A percentile compares a stretch with the other conserved stretches of the same genome.
Evolutionary conservation across 1,140 invertebrate species (phyloP).

Genomic region (Lepidostoma basale): DNA sequence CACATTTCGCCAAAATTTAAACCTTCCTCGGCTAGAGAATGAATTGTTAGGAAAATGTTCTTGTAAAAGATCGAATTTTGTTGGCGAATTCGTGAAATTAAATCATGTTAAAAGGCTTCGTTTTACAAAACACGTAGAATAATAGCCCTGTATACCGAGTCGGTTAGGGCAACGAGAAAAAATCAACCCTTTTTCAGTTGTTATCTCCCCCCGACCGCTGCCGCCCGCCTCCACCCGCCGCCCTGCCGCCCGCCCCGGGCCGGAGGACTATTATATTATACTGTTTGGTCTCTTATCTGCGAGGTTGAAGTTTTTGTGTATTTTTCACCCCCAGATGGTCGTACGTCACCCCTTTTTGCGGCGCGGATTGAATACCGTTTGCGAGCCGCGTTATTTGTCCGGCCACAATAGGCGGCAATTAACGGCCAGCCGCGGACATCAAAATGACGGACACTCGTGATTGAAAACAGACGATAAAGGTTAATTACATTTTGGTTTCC

Average conservation of each 20-base stretch:
- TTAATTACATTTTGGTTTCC: not conserved
- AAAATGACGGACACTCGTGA: not conserved
- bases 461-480: not conserved
- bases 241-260: not conserved
- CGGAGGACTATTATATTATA: slow-evolving; percentile 17
- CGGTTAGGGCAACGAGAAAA: slow-evolving; percentile 1
- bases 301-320: slow-evolving; percentile 17
- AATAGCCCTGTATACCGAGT: slow-evolving; percentile 5
- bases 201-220: not conserved
- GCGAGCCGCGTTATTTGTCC: not conserved
- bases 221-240: not conserved
- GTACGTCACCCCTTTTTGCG: slow-evolving; percentile 5
- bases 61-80: not conserved
- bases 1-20: too few relatives aligned
- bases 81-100: not conserved
- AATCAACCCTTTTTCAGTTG: slow-evolving; percentile 8
- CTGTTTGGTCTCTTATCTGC: slow-evolving; percentile 16
- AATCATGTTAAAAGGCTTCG: slow-evolving; percentile 8
- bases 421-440: not conserved
- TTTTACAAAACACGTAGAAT: slow-evolving; percentile 15
- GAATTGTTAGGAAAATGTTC: too few relatives aligned
- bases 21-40: too few relatives aligned
- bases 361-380: not conserved
- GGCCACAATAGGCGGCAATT: not conserved
- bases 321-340: slow-evolving; percentile 12